Base-by-base conservation (phyloP, 2,888 invertebrate species). In the Lasioglossum pauxillum region DNA sequence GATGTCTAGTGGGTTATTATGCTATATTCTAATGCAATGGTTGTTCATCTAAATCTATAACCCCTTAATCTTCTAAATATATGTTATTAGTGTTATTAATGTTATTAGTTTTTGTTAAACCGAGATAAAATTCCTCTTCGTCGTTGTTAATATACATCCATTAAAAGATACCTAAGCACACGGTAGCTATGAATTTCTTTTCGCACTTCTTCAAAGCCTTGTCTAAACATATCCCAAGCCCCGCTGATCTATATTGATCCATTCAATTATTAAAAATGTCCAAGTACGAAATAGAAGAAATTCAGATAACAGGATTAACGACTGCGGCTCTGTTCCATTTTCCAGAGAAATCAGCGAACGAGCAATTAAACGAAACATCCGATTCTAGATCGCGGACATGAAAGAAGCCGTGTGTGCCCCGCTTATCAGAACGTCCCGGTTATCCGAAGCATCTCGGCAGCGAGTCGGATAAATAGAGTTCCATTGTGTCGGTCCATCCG, bases 351-450 rank as follows among this genome's bases (percentile, higher is more conserved):
- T 57, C 57, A n/a, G 57, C 4, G 12, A 57, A 57, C 57, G 12
- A 57, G 53, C 57, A 57, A 57, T 57, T 57, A 57, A 57, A 57
- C 57, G n/a, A 23, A 57, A 64, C 60, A 64, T 31, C 60, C 27
- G 60, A 31, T 64, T 31, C 16, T 16, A 7, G 5, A 67, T 67
- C 67, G 67, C 31, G 67, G 35, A 35, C 67, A 67, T 19, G 35
- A 31, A 67, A 67, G 35, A 10, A 67, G 8, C 19, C 35, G 64
- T 31, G 31, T 35, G 19, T 67, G 19, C 31, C 8, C 31, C 64
- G 31, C 7, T 67, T 67, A 67, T 67, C 35, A 23, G 38, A 38
- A 69, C 69, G 69, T 38, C 38, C 69, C 69, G 41, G 69, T 69
- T 69, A 38, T 69, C 69, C 69, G 38, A 41, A 12, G 1, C 38